These are phyloP conservation scores for Oceanodroma tethys DNA, from an alignment of 2,113 vertebrate species.

Conservation along the genomic window DNA sequence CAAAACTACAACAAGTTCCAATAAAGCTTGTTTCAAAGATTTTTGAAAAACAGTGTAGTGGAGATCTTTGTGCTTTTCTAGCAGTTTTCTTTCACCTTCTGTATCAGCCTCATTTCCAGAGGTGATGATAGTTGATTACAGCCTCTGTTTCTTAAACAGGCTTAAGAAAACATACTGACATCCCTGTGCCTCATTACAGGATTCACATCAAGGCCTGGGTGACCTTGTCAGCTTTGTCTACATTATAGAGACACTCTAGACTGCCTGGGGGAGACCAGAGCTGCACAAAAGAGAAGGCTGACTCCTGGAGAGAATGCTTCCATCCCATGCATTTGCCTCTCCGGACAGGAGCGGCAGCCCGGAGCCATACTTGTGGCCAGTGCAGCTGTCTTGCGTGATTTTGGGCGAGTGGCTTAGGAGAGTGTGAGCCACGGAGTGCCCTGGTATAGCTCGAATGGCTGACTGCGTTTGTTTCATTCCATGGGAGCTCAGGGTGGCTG, in stretches of 20 bases:
- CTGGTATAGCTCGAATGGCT: not conserved
- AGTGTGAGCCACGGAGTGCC: no score
- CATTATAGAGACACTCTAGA: not conserved
- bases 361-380: not conserved
- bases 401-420: not conserved
- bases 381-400: not conserved
- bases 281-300: not conserved
- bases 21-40: not conserved
- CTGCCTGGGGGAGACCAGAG: not conserved
- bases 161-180: not conserved
- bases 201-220: not conserved
- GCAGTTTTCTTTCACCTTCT: not conserved
- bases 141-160: not conserved
- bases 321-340: not conserved
- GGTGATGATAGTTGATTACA: not conserved
- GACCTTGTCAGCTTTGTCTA: not conserved
- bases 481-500: not conserved
- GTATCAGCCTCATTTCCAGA: not conserved
- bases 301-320: not conserved
- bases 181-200: not conserved
- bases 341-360: not conserved
- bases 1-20: no score
- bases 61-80: not conserved
- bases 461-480: not conserved
- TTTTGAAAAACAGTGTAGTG: not conserved